These are phyloP conservation scores for Orchesellides sinensis DNA, from an alignment of 2,888 invertebrate species.

Conservation along the genomic window DNA sequence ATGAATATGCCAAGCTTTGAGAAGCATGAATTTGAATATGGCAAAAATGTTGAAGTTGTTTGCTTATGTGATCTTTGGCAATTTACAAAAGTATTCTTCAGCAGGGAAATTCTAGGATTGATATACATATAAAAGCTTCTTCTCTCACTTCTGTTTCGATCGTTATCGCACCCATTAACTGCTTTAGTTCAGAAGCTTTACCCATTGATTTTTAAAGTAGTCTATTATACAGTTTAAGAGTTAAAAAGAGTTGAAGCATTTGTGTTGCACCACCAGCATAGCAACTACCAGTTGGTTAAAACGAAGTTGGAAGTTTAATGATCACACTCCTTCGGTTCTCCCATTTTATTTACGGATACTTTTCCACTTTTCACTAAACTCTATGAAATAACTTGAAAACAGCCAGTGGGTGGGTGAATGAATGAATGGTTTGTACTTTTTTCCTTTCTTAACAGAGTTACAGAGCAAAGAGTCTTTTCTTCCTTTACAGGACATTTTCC, in stretches of 20 bases:
- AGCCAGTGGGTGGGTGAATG: conserved; percentile 55
- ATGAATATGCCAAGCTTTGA: no score
- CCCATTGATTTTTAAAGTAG: conserved; percentile 59
- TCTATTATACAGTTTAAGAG: conserved; percentile 55
- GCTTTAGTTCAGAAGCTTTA: conserved; percentile 45
- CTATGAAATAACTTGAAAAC: conserved; percentile 51
- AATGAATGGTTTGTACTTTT: conserved; percentile 42
- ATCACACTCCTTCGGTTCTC: conserved; percentile 40
- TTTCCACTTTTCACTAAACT: conserved; percentile 37
- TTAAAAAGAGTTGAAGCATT: conserved; percentile 21
- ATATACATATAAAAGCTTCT: conserved; percentile 25
- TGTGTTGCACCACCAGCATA: not conserved
- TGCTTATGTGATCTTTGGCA: conserved; percentile 36
- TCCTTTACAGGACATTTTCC: conserved; percentile 14
- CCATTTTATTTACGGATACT: conserved; percentile 33
- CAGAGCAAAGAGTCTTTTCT: not conserved
- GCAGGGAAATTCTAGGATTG: conserved; percentile 24
- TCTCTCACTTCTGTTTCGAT: conserved; percentile 30
- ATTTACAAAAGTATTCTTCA: not conserved
- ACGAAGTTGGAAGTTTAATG: conserved; percentile 60
- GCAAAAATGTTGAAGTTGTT: no score
- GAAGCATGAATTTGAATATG: no score
- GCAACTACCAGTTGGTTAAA: not conserved
- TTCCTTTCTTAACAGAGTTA: conserved; percentile 4
- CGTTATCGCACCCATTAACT: conserved; percentile 58